phyloP scores from a whole-genome alignment of 35 echinoderm and acorn worm species.

The Stichopus chloronotus region DNA sequence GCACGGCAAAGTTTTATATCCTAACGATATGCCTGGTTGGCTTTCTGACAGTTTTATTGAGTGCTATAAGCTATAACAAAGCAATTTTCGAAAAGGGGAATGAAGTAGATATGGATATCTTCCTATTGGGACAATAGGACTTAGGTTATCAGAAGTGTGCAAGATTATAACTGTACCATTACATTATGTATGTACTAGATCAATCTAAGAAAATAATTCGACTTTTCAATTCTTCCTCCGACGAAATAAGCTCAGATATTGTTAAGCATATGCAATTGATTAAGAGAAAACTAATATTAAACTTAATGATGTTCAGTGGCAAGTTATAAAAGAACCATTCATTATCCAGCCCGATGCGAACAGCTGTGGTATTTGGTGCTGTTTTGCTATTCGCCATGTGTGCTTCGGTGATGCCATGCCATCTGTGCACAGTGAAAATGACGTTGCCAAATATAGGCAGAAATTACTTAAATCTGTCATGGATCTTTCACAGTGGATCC shows the following conservation, averaged over 20 bases:
- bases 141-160: conserved; percentile 9
- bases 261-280: background rate
- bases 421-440: no score
- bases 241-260: background rate
- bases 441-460: no score
- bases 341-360: background rate
- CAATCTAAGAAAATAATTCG: no score
- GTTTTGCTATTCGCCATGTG: conserved; percentile 17
- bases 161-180: background rate
- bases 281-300: no score
- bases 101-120: no score
- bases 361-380: background rate
- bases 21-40: no score
- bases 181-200: background rate
- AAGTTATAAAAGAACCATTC: background rate
- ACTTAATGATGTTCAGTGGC: background rate
- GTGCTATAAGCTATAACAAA: no score
- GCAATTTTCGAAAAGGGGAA: background rate
- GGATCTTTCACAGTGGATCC: no score
- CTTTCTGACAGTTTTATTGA: background rate
- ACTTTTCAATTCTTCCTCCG: no score
- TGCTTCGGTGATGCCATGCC: background rate
- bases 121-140: background rate
- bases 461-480: no score
- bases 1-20: no score